Evolutionary conservation across 2,113 vertebrate genomes (phyloP).

Genomic region (Malurus elegans): DNA sequence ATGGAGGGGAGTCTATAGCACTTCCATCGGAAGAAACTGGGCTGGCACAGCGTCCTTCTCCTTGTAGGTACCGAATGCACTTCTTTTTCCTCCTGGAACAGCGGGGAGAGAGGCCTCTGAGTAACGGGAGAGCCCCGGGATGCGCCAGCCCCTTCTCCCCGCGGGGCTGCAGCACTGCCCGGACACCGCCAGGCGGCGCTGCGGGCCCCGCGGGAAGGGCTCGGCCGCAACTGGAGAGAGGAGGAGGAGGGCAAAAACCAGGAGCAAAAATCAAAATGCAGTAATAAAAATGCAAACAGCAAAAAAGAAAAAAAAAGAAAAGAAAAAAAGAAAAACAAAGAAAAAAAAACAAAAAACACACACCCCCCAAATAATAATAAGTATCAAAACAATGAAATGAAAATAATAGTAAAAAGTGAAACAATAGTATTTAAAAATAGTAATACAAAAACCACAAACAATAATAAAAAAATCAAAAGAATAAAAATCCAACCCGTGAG

Average conservation of each 20-base stretch:
- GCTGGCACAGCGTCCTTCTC: constrained; percentile 90
- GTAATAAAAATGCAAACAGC: neutral
- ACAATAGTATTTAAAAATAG: neutral
- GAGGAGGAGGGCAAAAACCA: neutral
- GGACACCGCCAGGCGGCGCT: neutral
- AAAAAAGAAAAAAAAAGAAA: too few relatives aligned
- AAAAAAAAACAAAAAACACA: too few relatives aligned
- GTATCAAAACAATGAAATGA: neutral
- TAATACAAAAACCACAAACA: neutral
- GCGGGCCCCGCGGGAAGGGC: neutral
- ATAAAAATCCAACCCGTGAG: neutral
- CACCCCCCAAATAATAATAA: neutral
- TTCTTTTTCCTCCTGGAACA: constrained; percentile 99
- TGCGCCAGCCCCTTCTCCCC: neutral
- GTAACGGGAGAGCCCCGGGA: constrained; percentile 65
- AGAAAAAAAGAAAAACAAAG: too few relatives aligned
- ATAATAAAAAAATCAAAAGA: neutral
- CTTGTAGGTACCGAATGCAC: constrained; percentile 99
- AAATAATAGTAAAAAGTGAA: neutral
- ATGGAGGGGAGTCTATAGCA: constrained; percentile 91
- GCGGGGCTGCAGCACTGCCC: neutral
- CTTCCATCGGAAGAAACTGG: constrained; percentile 98
- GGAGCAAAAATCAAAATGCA: too few relatives aligned
- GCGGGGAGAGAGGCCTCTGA: constrained; percentile 91
- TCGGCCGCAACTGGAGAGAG: neutral